Evolutionary conservation across 2,113 vertebrate genomes (phyloP), one percentile per base, ranked within the genome.

Genomic region (Calcarius ornatus): DNA sequence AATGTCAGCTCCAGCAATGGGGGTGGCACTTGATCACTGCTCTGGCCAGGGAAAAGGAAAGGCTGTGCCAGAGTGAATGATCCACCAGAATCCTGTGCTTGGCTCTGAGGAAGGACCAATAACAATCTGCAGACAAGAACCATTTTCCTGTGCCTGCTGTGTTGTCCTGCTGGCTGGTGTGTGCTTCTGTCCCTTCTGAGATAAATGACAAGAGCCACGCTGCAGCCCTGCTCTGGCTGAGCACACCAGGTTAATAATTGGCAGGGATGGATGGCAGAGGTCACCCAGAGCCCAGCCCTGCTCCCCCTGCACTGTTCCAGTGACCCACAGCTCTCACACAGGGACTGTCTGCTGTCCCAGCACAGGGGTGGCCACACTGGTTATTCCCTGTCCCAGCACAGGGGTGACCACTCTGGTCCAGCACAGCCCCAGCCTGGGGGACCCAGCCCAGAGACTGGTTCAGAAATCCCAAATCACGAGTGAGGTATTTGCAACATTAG

Each of bases 401-500:
- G 78, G 38, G 25, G 25, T 42, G 56, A 28, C 70, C 77, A 78
- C 14, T 0, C 22, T 65, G 27, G 0, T 35, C 78, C 78, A 19
- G 60, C 76, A 43, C 59, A 21, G 78, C 69, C 70, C 69, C 60
- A 10, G 45, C 35, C 27, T 5, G 11, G 35, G 20, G 20, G 37
- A 45, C 38, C 68, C 12, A n/a, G n/a, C n/a, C n/a, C n/a, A n/a
- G 50, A 33, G 54, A 38, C 59, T 81, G 25, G 33, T 89, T 83
- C 3, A 88, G 48, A 69, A 82, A 75, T 76, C 80, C 85, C 1
- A 65, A 82, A 75, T 76, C 83, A 92, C 1, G 0, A 64, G 70
- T 31, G 54, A 10, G 15, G 75, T n/a, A 81, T 87, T 89, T 87
- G 90, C 90, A 91, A 48, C 73, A 40, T 25, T 43, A 64, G 70